Base-by-base conservation (phyloP, 2,797 vertebrate genomes). In the Anomalospiza imberbis region DNA sequence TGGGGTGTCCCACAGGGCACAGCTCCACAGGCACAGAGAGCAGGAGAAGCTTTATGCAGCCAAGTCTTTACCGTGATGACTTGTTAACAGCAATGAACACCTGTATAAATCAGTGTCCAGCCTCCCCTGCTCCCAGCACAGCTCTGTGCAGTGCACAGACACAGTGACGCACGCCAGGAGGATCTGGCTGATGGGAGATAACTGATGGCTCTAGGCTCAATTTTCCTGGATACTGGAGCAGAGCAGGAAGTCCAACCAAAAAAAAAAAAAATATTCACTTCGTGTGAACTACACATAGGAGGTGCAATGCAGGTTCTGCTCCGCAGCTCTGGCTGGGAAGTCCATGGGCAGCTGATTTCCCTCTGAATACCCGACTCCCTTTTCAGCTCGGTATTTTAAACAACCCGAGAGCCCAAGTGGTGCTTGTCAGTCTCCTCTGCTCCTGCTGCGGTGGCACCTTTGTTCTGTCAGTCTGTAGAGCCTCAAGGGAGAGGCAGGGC, bases 231-330 rank as follows among this genome's bases (percentile, higher is more conserved):
- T 12, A 7, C 29, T 0, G 1, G 26, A 67, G 48, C 50, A 31
- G 18, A 76, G 31, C 8, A 36, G 22, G 19, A 32, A 19, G 17
- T 42, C 24, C 34, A 57, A 34, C 34, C 38, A 34, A 24, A 19
- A 58, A 36, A 12, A 38, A 28, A 32, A 25, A 12, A n/a, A 25
- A 12, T 18, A 63, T 31, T 65, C 28, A 5, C 24, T 18, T 13
- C 0, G 2, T 8, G 26, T 54, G 65, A 80, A 57, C 34, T 13
- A 31, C 21, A 24, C 2, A 17, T 13, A 10, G 0, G 0, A 32
- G 34, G 38, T 6, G 7, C 54, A 44, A 26, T 38, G 40, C 34
- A 55, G 11, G 13, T 25, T 88, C 61, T 65, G 24, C 45, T 70
- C 68, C 36, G 17, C 50, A 19, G 1, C 78, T 57, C 45, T 24